Evolutionary conservation across 2,797 vertebrate species (phyloP).

Genomic region (Busarellus nigricollis): DNA sequence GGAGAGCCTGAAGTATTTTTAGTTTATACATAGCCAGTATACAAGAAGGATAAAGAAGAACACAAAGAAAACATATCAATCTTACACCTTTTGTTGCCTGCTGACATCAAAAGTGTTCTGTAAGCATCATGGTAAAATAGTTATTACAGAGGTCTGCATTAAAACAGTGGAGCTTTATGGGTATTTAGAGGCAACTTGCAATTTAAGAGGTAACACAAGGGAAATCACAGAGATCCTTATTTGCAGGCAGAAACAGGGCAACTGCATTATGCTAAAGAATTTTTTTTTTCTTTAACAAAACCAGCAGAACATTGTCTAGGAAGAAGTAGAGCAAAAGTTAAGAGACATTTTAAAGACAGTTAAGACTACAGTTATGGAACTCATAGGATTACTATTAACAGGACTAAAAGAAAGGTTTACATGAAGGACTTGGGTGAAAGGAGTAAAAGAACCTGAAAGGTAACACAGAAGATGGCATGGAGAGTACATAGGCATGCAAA

Average conservation of each 20-base stretch:
- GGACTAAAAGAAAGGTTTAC: not conserved
- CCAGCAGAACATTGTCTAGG: not conserved
- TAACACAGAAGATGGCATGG: not conserved
- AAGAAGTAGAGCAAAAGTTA: not conserved
- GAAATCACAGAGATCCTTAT: not conserved
- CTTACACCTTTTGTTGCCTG: not conserved
- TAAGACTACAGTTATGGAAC: not conserved
- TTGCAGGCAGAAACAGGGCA: not conserved
- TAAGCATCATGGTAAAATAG: not conserved
- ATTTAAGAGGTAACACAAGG: not conserved
- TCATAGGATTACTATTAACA: not conserved
- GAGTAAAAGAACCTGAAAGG: not conserved
- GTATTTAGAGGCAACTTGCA: not conserved
- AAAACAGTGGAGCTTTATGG: not conserved
- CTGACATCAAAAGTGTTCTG: not conserved
- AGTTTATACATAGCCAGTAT: not conserved
- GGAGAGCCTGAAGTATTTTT: not conserved
- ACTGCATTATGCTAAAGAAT: not conserved
- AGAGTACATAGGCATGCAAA: not conserved
- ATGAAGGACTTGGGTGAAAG: not conserved
- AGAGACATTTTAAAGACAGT: not conserved
- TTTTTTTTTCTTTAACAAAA: not conserved
- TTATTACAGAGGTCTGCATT: not conserved
- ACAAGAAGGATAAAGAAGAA: not conserved
- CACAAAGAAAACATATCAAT: not conserved